Conservation (phyloP, 2,113 vertebrate species). For the Motacilla alba region DNA sequence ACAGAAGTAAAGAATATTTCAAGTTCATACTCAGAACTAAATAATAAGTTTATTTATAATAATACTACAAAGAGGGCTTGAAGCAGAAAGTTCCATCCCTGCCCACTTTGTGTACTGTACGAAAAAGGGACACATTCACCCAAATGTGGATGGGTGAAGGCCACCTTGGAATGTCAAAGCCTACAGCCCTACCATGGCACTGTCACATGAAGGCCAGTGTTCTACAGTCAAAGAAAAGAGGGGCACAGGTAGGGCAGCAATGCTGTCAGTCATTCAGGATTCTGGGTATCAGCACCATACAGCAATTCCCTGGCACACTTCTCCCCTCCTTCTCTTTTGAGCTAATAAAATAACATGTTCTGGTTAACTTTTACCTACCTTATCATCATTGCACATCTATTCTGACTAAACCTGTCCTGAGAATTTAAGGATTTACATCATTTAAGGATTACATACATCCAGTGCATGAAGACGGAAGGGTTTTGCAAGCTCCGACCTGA, state of each 20-base stretch:
- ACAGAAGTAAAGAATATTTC: neutral
- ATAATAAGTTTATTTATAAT: fast-evolving
- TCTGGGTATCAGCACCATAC: neutral
- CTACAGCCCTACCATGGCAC: neutral
- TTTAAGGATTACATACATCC: neutral
- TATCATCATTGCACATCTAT: neutral
- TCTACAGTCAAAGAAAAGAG: fast-evolving
- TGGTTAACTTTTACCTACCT: neutral
- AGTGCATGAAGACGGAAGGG: fast-evolving
- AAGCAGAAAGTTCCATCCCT: neutral
- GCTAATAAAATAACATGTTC: neutral
- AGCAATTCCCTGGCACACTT: neutral
- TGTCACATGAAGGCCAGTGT: fast-evolving
- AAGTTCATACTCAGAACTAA: neutral
- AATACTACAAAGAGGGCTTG: neutral
- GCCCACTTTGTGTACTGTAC: fast-evolving
- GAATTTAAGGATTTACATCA: neutral
- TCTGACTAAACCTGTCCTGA: neutral
- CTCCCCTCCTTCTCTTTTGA: neutral
- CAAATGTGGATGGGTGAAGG: fast-evolving
- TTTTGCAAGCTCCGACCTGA: neutral
- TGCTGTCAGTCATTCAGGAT: fast-evolving
- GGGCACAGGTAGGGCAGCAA: neutral
- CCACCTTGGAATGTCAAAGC: fast-evolving
- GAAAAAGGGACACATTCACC: neutral